Evolutionary conservation across 2,888 invertebrate genomes (phyloP).

Genomic region (Eupithecia subfuscata): DNA sequence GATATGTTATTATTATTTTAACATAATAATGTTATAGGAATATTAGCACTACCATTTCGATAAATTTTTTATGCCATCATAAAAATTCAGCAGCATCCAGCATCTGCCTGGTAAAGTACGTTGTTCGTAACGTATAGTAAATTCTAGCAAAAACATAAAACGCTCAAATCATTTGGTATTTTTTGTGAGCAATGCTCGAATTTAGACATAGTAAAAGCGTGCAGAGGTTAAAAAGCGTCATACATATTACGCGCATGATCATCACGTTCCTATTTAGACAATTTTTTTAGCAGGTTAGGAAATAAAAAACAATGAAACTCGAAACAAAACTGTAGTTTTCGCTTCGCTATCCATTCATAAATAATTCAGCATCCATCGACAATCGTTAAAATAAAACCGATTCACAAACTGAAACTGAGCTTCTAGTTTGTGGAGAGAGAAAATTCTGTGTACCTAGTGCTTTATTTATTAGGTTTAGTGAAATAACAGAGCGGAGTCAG

Average conservation of each 20-base stretch:
- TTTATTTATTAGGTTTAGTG: not conserved
- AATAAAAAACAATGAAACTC: not conserved
- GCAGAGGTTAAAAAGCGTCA: not conserved
- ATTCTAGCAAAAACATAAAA: no score
- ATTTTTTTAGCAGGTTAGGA: not conserved
- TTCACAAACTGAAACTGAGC: constrained; percentile 4
- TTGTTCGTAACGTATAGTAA: not conserved
- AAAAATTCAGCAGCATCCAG: no score
- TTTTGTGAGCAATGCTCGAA: not conserved
- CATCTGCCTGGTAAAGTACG: no score
- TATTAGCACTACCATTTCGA: not conserved
- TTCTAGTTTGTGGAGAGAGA: constrained; percentile 1
- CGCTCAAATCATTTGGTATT: no score
- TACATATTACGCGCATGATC: not conserved
- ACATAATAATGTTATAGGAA: no score
- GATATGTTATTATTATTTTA: no score
- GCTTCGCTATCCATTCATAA: constrained; percentile 8
- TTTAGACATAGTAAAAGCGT: not conserved
- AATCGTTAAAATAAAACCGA: constrained; percentile 10
- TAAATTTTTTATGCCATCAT: not conserved
- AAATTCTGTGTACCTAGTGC: not conserved
- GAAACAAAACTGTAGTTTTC: not conserved
- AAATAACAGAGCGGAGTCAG: not conserved
- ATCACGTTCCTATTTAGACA: not conserved
- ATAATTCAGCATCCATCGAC: constrained; percentile 15